Evolutionary conservation across 2,888 invertebrate species (phyloP), one percentile per base, ranked within the genome.

Genomic region (Trichogramma evanescens): DNA sequence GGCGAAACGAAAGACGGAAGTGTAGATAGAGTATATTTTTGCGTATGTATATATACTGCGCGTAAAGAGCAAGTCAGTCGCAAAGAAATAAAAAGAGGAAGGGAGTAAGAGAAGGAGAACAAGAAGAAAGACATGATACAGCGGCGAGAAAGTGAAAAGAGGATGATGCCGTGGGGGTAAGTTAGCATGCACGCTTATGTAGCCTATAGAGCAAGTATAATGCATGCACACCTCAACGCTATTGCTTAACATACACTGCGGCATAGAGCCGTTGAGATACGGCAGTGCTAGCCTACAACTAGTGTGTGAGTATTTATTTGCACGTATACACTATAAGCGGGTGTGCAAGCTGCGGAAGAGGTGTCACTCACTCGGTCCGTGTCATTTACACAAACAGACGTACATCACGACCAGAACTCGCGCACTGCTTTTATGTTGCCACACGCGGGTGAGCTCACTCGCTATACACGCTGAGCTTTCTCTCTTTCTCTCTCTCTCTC

Each of bases 351-450:
- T 59, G 64, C 66, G 67, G 67, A 71, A 71, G 71, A 74, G 71
- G 70, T 71, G 75, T 76, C 77, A 76, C 72, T 77, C 76, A 75
- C 71, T 75, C 69, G 69, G 69, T 71, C 67, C 72, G 73, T 74
- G 76, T 77, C 77, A 76, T 75, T 77, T 77, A 75, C 77, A 77
- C 75, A 76, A 77, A 75, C 77, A 74, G 74, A 75, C 74, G 75
- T 76, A 75, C 75, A 76, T 77, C 76, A 76, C 70, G 70, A 69
- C 67, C 74, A 74, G 72, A 66, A 67, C 66, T 66, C 45, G 43
- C 49, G 41, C 52, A 40, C 44, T 56, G 51, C 63, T 63, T 63
- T 63, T 64, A 62, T 62, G 64, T 57, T 58, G 44, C 50, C 53
- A 51, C 52, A 46, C 57, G 60, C 54, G 61, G 50, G 73, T 70